phyloP scores from a whole-genome alignment of 2,113 vertebrate genomes.

The Ceratotherium simum region DNA sequence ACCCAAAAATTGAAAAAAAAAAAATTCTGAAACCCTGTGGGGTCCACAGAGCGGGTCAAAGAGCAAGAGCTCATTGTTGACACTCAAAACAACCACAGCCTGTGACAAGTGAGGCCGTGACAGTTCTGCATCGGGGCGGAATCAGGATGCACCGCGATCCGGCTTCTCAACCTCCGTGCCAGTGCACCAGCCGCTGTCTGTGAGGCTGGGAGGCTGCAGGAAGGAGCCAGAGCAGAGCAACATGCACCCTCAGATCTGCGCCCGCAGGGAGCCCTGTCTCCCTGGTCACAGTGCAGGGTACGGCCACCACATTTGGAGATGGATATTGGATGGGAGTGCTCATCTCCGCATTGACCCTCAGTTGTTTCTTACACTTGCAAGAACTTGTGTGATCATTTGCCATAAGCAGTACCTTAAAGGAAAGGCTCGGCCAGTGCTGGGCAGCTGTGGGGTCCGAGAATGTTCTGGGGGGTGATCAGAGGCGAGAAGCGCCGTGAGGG shows the following conservation, averaged over 20 bases:
- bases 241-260: background rate
- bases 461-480: background rate
- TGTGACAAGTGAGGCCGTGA: conserved; percentile 81
- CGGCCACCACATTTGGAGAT: background rate
- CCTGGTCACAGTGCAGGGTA: background rate
- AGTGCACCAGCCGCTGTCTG: conserved; percentile 60
- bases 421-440: background rate
- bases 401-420: background rate
- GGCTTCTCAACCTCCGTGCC: conserved; percentile 54
- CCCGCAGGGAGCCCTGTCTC: background rate
- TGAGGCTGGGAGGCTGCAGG: conserved; percentile 61
- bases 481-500: background rate
- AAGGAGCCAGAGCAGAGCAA: conserved; percentile 57
- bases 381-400: background rate
- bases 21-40: conserved; percentile 78
- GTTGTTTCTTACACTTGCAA: background rate
- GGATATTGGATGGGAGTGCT: background rate
- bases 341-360: background rate
- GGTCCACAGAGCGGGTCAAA: conserved; percentile 79
- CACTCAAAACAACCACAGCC: conserved; percentile 70
- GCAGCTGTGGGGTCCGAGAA: background rate
- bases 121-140: conserved; percentile 71
- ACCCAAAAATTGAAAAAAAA: conserved; percentile 64
- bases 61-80: conserved; percentile 78
- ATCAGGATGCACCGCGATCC: conserved; percentile 68